A percentile compares a stretch with the other conserved stretches of the same genome.
Evolutionary conservation across 2,888 invertebrate species (phyloP).

Genomic region (Tipula vernalis): DNA sequence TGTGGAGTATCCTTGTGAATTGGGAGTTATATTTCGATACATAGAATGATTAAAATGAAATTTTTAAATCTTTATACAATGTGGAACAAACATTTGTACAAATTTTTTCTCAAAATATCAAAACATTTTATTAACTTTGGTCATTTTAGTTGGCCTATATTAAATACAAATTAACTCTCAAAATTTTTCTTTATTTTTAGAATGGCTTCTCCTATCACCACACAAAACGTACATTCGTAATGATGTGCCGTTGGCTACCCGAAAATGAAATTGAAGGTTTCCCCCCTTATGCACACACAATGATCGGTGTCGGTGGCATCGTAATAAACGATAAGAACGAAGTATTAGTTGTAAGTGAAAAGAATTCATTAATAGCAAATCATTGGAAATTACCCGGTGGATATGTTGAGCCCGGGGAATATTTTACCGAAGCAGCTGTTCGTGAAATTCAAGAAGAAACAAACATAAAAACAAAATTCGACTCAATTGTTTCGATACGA

Average conservation of each 20-base stretch:
- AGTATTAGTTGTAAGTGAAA: conserved; percentile 71
- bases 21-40: too few relatives aligned
- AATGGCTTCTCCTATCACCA: conserved; percentile 81
- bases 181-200: conserved; percentile 30
- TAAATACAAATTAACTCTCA: neutral
- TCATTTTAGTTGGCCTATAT: conserved; percentile 17
- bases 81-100: too few relatives aligned
- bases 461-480: conserved; percentile 61
- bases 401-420: conserved; percentile 81
- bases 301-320: conserved; percentile 73
- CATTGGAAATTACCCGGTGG: conserved; percentile 89
- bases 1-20: too few relatives aligned
- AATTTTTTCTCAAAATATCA: too few relatives aligned
- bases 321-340: conserved; percentile 66
- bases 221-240: conserved; percentile 63
- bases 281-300: conserved; percentile 69
- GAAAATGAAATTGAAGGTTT: conserved; percentile 45
- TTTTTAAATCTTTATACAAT: too few relatives aligned
- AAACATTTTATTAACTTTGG: too few relatives aligned
- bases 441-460: conserved; percentile 89
- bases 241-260: conserved; percentile 73
- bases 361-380: conserved; percentile 34
- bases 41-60: too few relatives aligned
- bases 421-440: conserved; percentile 64
- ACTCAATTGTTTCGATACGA: conserved; percentile 60